Evolutionary conservation across 2,888 invertebrate genomes (phyloP).

Genomic region (Drosophila peninsularis): DNA sequence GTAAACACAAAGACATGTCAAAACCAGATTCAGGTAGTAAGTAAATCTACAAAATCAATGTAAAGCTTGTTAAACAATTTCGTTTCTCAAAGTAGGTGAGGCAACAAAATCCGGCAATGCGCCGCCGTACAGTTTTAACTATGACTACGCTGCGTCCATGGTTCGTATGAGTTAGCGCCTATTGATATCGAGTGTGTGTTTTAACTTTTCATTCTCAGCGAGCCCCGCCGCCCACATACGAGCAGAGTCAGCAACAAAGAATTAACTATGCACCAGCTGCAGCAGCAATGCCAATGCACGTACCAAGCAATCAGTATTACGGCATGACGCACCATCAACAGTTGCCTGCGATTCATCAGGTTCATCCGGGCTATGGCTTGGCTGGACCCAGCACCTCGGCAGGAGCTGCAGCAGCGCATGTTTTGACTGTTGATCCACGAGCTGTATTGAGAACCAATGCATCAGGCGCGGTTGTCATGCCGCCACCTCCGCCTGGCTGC

Average conservation of each 20-base stretch:
- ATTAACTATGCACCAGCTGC: constrained; percentile 27
- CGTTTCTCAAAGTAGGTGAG: constrained; percentile 12
- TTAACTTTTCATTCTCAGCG: constrained; percentile 57
- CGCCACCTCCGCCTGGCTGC: constrained; percentile 84
- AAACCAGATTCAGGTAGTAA: constrained; percentile 41
- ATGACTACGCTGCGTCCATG: constrained; percentile 53
- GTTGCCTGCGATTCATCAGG: constrained; percentile 44
- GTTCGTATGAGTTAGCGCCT: constrained; percentile 31
- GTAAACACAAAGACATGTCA: constrained; percentile 68
- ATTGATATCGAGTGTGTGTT: not conserved
- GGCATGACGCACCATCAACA: constrained; percentile 76
- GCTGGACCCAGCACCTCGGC: constrained; percentile 67
- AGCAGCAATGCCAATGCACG: constrained; percentile 35
- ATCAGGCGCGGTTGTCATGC: constrained; percentile 78
- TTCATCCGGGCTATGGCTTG: constrained; percentile 43
- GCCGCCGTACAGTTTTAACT: constrained; percentile 54
- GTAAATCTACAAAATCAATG: not conserved
- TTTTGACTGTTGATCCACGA: constrained; percentile 70
- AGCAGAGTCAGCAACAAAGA: constrained; percentile 77
- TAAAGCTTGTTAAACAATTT: not conserved
- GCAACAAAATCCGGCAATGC: constrained; percentile 29
- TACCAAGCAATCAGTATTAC: constrained; percentile 67
- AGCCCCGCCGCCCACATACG: constrained; percentile 83
- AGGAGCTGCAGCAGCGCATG: constrained; percentile 52
- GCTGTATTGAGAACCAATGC: constrained; percentile 70